A percentile compares a stretch with the other conserved stretches of the same genome.
These are phyloP conservation scores for Ochotona curzoniae DNA, from an alignment of 2,113 vertebrate species.

Conservation along the genomic window DNA sequence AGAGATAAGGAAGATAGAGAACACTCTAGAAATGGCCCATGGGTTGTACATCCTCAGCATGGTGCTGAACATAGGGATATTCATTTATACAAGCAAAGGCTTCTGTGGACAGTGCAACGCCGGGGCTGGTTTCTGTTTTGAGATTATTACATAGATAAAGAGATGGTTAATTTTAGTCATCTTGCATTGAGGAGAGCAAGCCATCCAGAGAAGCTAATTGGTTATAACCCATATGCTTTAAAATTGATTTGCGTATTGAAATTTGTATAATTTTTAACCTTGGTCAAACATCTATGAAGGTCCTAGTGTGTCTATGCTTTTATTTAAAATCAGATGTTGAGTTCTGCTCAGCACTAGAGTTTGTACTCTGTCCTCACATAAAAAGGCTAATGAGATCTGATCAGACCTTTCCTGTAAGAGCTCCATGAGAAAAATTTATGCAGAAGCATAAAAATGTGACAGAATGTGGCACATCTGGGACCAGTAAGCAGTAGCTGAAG, in stretches of 20 bases:
- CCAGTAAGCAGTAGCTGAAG: neutral
- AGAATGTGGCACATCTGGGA: neutral
- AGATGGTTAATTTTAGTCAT: constrained; percentile 22
- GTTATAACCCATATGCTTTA: constrained; percentile 11
- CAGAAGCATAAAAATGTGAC: neutral
- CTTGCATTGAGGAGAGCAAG: neutral
- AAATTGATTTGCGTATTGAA: constrained; percentile 11
- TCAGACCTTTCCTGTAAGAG: neutral
- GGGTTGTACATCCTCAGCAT: too few relatives aligned
- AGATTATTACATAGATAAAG: constrained; percentile 20
- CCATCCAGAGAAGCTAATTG: neutral
- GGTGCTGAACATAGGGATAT: neutral
- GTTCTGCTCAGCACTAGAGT: neutral
- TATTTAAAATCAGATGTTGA: neutral
- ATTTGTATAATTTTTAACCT: neutral
- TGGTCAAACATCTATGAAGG: neutral
- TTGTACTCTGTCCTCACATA: neutral
- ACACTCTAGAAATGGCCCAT: constrained; percentile 53
- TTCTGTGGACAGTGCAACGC: constrained; percentile 22
- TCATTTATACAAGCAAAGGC: neutral
- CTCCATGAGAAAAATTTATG: neutral
- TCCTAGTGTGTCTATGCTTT: neutral
- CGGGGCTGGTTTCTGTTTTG: neutral
- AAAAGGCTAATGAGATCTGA: neutral
- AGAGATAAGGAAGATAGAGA: constrained; percentile 23